Percentiles rank a stretch among this genome's conserved stretches.
phyloP scores from a whole-genome alignment of 35 echinoderm and acorn worm species.

The Hemicentrotus pulcherrimus region DNA sequence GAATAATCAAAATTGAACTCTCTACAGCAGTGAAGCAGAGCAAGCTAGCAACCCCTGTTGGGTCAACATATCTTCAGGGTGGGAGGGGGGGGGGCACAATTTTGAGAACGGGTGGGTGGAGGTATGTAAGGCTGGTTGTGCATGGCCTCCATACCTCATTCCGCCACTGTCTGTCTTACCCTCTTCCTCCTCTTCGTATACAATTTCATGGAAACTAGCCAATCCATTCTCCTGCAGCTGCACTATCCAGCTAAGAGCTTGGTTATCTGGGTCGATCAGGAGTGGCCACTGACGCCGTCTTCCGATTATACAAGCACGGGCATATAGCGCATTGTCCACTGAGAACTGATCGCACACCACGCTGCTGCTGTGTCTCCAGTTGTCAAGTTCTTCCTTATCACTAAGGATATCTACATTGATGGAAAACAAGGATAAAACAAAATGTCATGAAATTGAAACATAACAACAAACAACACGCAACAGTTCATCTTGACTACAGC shows the following conservation, averaged over 20 bases:
- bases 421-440: not conserved
- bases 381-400: slow-evolving; percentile 64
- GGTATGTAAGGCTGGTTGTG: too few species aligned
- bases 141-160: too few species aligned
- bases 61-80: too few species aligned
- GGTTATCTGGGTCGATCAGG: slow-evolving; percentile 85
- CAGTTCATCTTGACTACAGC: too few species aligned
- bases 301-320: slow-evolving; percentile 72
- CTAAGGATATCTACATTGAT: slow-evolving; percentile 70
- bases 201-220: slow-evolving; percentile 72
- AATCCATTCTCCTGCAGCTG: slow-evolving; percentile 70
- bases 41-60: too few species aligned
- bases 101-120: too few species aligned
- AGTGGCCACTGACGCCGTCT: slow-evolving; percentile 87
- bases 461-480: too few species aligned
- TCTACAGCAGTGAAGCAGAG: too few species aligned
- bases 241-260: slow-evolving; percentile 81
- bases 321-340: slow-evolving; percentile 74
- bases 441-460: not conserved
- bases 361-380: slow-evolving; percentile 57
- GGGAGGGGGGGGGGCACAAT: too few species aligned
- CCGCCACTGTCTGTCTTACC: not conserved
- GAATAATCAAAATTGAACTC: too few species aligned
- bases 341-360: slow-evolving; percentile 58
- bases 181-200: slow-evolving; percentile 32